Evolutionary conservation across 2,113 vertebrate genomes (phyloP).

Genomic region (Dasypus novemcinctus): DNA sequence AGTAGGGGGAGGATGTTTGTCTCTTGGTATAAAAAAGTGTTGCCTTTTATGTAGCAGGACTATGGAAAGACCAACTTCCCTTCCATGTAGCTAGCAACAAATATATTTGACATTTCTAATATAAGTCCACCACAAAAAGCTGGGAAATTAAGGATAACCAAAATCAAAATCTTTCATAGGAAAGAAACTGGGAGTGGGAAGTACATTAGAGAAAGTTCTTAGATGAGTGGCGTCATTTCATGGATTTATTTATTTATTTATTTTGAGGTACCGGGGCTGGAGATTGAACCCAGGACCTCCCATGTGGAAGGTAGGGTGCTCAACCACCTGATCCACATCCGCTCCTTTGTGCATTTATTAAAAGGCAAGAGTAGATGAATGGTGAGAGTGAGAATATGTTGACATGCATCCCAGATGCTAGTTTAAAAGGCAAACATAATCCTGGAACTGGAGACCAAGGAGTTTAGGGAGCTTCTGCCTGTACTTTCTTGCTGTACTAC

Average conservation of each 20-base stretch:
- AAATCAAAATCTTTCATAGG: slow-evolving; percentile 46
- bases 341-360: slow-evolving; percentile 21
- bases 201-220: slow-evolving; percentile 20
- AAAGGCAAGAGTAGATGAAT: not conserved
- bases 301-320: too few species aligned
- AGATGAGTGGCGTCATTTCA: not conserved
- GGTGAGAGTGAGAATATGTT: not conserved
- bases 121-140: not conserved
- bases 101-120: not conserved
- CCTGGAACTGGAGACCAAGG: not conserved
- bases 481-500: not conserved
- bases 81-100: not conserved
- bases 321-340: too few species aligned
- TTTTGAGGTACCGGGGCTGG: too few species aligned
- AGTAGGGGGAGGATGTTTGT: too few species aligned
- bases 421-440: not conserved
- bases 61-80: not conserved
- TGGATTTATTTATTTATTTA: too few species aligned
- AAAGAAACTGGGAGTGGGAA: not conserved
- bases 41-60: too few species aligned
- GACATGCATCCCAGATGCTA: not conserved
- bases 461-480: not conserved
- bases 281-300: too few species aligned
- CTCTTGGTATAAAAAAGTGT: too few species aligned
- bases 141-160: slow-evolving; percentile 42